Base-by-base conservation (phyloP, 2,797 vertebrate genomes). In the Garrulus glandarius region DNA sequence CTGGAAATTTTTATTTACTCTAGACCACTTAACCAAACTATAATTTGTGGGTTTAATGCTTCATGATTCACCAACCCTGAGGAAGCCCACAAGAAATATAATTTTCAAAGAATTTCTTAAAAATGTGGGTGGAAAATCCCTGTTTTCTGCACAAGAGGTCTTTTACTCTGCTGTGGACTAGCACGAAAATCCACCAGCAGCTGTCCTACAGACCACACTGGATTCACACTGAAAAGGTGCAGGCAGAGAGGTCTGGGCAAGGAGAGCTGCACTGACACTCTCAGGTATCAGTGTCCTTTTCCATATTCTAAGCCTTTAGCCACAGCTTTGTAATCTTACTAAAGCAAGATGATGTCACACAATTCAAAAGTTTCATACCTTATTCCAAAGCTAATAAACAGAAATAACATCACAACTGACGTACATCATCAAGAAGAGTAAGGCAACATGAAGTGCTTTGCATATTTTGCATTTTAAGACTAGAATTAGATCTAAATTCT, bases 1-100 rank as follows among this genome's bases (percentile, higher is more conserved):
- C 93, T 89, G 89, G 93, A 96, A 93, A 47, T 65, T 61, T 87
- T 22, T 96, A 41, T 83, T 96, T 91, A 80, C 72, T 80, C 23
- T 68, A 57, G 43, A 70, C 84, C 36, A 24, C 59, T 61, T 71
- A 94, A 87, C 36, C 84, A 74, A 89, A 18, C 22, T 87, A 7
- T 69, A 85, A 92, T 91, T 64, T 89, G 57, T 55, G 80, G 56
- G 15, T 74, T 90, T 72, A 84, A 47, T 59, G 52, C 57, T 2
- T 3, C 53, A 81, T 92, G 96, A 95, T 61, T 95, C 84, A 92
- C 49, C 56, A 80, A 13, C 11, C 1, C 18, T 75, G 61, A 91
- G 82, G 87, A 27, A 87, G 43, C 22, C 81, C 94, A 77, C 68
- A 91, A 85, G 52, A 91, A 95, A 91, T 22, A 64, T 1, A 53